phyloP scores from a whole-genome alignment of 2,113 vertebrate genomes.

The Pampusana beccarii region DNA sequence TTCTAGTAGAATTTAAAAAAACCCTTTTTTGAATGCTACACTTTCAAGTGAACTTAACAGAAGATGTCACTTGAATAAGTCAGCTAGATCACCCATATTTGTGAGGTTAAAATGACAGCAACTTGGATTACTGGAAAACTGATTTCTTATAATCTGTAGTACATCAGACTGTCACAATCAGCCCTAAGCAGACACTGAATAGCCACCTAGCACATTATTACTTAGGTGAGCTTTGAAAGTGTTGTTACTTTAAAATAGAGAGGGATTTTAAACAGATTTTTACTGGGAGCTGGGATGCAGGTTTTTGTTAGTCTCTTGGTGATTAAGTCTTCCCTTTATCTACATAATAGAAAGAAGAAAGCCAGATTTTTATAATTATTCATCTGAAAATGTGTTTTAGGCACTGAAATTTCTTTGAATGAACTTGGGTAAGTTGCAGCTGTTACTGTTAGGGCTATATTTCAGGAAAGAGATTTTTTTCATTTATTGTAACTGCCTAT shows the following conservation, averaged over 20 bases:
- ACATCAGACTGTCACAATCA: background rate
- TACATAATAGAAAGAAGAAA: background rate
- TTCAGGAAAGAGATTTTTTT: background rate
- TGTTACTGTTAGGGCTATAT: background rate
- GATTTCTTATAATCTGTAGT: background rate
- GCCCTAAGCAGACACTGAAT: background rate
- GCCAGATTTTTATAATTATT: background rate
- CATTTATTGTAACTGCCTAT: background rate
- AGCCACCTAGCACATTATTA: background rate
- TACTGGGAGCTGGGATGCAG: background rate
- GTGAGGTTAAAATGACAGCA: background rate
- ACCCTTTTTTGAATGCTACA: background rate
- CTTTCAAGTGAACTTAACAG: background rate
- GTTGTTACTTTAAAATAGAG: background rate
- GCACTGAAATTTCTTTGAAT: background rate
- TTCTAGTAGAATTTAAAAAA: background rate
- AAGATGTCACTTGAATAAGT: background rate
- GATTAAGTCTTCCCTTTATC: background rate
- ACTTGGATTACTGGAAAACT: background rate
- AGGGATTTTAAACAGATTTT: background rate
- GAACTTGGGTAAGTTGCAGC: background rate
- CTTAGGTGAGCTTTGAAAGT: background rate
- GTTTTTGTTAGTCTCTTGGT: background rate
- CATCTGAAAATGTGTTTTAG: background rate
- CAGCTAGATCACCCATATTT: background rate